Evolutionary conservation across 2,797 vertebrate species (phyloP).

Genomic region (Chaenodraco wilsoni): DNA sequence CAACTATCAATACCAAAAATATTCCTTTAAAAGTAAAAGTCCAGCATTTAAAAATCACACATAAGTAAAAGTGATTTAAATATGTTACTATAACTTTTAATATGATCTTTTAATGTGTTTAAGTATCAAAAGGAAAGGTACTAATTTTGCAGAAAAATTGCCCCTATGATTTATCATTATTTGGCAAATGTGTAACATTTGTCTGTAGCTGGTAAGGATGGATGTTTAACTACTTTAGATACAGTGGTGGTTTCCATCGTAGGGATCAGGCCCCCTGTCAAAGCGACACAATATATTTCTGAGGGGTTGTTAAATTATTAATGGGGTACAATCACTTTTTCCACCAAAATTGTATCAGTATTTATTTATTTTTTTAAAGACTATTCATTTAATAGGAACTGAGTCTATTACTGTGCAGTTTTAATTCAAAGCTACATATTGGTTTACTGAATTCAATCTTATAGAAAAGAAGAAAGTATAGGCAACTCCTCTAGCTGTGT

Average conservation of each 20-base stretch:
- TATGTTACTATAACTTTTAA: neutral
- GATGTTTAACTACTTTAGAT: too few species aligned
- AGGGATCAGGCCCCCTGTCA: neutral
- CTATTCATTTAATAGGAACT: neutral
- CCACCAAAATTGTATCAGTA: neutral
- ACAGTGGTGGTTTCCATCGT: neutral
- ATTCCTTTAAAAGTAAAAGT: too few species aligned
- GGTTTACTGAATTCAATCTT: neutral
- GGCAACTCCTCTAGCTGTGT: neutral
- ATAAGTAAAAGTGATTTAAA: neutral
- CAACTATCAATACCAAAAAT: too few species aligned
- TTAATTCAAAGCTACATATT: neutral
- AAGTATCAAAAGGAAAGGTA: neutral
- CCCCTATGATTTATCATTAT: too few species aligned
- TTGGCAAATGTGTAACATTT: too few species aligned
- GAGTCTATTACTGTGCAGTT: neutral
- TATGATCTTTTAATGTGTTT: neutral
- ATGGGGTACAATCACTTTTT: too few species aligned
- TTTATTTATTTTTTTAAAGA: neutral
- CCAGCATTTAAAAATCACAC: neutral
- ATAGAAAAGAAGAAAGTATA: conserved; percentile 1
- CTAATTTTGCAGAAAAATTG: neutral
- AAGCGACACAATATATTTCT: neutral
- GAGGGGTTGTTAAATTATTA: too few species aligned
- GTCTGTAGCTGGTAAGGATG: too few species aligned